Percentiles rank a stretch among this genome's conserved stretches.
Conservation (phyloP, 2,113 vertebrate genomes). For the Menidia beryllina region DNA sequence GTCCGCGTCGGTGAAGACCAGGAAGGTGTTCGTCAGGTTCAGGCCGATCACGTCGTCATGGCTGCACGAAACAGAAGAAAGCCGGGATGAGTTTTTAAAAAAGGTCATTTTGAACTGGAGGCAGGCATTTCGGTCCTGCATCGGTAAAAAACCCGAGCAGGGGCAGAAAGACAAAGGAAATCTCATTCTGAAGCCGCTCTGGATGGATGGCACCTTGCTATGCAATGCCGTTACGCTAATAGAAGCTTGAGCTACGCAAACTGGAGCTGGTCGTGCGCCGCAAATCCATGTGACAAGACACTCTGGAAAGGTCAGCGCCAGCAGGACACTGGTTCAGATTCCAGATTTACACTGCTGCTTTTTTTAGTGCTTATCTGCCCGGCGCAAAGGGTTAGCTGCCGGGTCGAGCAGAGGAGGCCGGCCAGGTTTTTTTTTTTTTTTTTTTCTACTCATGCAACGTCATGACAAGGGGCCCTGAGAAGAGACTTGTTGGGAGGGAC, state of each 20-base stretch:
- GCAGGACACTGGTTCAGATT: slow-evolving; percentile 17
- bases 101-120: too few species aligned
- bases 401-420: not conserved
- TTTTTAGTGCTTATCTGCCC: not conserved
- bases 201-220: not conserved
- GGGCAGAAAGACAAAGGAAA: too few species aligned
- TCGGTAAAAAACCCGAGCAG: too few species aligned
- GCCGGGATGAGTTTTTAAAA: too few species aligned
- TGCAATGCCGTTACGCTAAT: not conserved
- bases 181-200: too few species aligned
- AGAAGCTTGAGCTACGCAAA: not conserved
- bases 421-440: not conserved
- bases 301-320: slow-evolving; percentile 21
- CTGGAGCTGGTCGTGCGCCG: not conserved
- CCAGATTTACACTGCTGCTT: not conserved
- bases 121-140: too few species aligned
- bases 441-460: rapidly evolving
- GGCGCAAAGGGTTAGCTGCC: not conserved
- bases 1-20: slow-evolving; percentile 94
- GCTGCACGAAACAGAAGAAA: slow-evolving; percentile 42
- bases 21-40: slow-evolving; percentile 93
- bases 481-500: slow-evolving; percentile 9
- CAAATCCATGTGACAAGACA: not conserved
- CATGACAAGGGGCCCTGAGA: not conserved
- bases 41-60: slow-evolving; percentile 71